These are phyloP conservation scores for Triplophysa yarkandensis DNA, from an alignment of 2,797 vertebrate species.

Conservation along the genomic window DNA sequence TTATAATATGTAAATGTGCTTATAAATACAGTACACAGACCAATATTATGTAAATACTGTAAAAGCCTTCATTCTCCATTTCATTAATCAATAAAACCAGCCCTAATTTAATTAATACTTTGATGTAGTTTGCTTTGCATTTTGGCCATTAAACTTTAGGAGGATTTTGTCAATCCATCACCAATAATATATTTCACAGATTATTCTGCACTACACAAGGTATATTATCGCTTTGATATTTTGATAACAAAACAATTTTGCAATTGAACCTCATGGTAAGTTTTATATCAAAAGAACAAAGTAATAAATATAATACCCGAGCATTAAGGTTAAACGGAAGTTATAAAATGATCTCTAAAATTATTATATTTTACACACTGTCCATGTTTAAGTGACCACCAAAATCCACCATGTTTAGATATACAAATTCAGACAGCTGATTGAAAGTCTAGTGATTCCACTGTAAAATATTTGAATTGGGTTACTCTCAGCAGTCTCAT, in stretches of 20 bases:
- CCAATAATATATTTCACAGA: neutral
- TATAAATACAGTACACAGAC: no score
- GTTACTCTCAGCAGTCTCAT: conserved; percentile 73
- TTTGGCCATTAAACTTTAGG: no score
- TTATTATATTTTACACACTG: no score
- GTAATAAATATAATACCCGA: neutral
- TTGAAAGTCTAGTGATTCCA: conserved; percentile 51
- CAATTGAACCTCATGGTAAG: neutral
- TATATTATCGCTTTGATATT: neutral
- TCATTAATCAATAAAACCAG: no score
- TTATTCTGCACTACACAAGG: neutral
- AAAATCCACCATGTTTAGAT: conserved; percentile 17
- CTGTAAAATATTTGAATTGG: conserved; percentile 68
- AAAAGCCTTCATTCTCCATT: no score
- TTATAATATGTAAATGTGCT: no score
- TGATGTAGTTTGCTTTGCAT: no score
- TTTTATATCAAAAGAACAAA: neutral
- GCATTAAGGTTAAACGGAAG: neutral
- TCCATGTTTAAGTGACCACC: neutral
- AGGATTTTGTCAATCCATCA: neutral
- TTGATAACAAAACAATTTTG: neutral
- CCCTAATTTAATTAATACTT: no score
- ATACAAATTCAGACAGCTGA: conserved; percentile 13
- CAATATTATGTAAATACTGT: no score
- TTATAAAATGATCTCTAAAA: no score